phyloP scores from a whole-genome alignment of 1,140 invertebrate species.

The Penaeus japonicus region DNA sequence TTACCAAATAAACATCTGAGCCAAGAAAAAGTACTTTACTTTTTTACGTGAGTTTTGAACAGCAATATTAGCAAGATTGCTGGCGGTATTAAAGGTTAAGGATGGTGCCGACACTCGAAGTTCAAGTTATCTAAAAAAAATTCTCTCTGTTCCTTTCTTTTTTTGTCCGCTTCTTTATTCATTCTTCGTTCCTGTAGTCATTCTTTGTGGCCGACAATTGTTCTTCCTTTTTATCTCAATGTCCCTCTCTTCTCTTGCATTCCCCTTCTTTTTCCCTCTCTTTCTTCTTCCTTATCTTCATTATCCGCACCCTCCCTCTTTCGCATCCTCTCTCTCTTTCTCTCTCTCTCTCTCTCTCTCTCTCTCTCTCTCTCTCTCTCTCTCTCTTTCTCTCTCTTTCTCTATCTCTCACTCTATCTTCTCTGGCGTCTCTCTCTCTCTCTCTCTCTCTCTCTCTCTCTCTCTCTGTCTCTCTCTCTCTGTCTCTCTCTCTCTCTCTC shows the following conservation, averaged over 20 bases:
- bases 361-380: conserved; percentile 21
- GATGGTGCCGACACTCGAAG: no score
- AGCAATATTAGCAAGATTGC: no score
- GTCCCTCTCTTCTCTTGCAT: background rate
- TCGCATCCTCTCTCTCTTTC: conserved; percentile 12
- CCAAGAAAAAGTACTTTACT: no score
- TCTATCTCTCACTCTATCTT: background rate
- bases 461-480: background rate
- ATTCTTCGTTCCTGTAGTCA: no score
- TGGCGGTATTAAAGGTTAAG: no score
- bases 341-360: conserved; percentile 27
- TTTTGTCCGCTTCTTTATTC: no score
- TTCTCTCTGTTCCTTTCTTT: no score
- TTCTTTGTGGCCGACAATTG: no score
- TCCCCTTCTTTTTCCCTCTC: no score
- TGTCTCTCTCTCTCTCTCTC: background rate
- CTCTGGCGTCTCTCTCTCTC: background rate
- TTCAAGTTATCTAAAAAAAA: no score
- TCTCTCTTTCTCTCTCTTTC: conserved; percentile 10
- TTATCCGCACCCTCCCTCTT: background rate
- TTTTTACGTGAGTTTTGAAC: no score
- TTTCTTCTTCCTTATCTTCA: background rate
- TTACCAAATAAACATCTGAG: no score
- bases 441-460: background rate
- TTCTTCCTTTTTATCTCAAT: conserved; percentile 17